Evolutionary conservation across 2,888 invertebrate species (phyloP).

Genomic region (Oxyteleia sp.): DNA sequence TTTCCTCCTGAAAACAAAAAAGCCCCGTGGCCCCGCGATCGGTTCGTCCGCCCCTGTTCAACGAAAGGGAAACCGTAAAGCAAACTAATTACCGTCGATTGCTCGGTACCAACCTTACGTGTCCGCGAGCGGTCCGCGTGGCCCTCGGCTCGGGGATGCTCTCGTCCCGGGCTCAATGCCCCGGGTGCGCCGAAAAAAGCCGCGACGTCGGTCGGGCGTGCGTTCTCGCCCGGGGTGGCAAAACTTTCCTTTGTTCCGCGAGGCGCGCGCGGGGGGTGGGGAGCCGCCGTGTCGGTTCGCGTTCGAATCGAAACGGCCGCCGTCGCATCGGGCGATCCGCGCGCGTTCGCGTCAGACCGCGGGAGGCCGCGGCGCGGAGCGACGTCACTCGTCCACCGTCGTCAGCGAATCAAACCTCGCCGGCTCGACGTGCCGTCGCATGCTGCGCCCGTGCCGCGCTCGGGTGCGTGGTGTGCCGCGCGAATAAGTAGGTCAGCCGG

Average conservation of each 20-base stretch:
- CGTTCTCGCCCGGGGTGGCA: background rate
- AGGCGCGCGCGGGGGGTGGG: slow-evolving; percentile 21
- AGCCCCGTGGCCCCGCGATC: too few species aligned
- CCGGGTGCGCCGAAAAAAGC: too few species aligned
- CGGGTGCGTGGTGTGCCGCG: slow-evolving; percentile 9
- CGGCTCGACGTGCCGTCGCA: slow-evolving; percentile 51
- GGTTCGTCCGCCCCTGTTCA: too few species aligned
- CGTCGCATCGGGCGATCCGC: slow-evolving; percentile 1
- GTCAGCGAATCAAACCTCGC: slow-evolving; percentile 37
- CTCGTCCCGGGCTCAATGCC: too few species aligned
- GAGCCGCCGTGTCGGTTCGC: slow-evolving; percentile 2
- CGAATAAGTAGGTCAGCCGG: slow-evolving; percentile 62
- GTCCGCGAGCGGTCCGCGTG: too few species aligned
- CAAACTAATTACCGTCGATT: too few species aligned
- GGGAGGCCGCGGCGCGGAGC: slow-evolving; percentile 4
- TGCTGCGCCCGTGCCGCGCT: slow-evolving; percentile 49
- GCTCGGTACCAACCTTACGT: too few species aligned
- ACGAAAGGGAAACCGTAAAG: too few species aligned
- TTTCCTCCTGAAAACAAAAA: too few species aligned
- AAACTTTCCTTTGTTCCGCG: slow-evolving; percentile 35
- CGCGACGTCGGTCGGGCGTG: too few species aligned
- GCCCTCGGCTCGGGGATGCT: too few species aligned
- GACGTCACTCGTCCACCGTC: slow-evolving; percentile 1
- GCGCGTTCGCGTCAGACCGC: slow-evolving; percentile 43
- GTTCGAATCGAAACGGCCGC: background rate